Evolutionary conservation across 2,888 invertebrate species (phyloP).

Genomic region (Ashinkailepas kermadecensis): DNA sequence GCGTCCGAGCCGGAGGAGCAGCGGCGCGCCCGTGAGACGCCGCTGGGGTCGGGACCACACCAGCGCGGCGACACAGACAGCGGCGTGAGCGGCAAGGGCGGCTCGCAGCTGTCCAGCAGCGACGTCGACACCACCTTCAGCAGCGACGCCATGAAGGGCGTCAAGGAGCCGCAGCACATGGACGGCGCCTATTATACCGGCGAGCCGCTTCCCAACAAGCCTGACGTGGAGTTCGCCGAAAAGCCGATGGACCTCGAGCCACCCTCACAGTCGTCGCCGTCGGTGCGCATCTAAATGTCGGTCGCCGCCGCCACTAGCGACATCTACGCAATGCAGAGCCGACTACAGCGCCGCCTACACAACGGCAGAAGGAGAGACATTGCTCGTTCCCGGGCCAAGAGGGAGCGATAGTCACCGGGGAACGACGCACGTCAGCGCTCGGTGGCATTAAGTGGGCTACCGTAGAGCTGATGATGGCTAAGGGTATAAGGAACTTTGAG

Average conservation of each 20-base stretch:
- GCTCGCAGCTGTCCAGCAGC: constrained; percentile 16
- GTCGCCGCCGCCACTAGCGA: too few species aligned
- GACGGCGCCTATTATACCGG: constrained; percentile 32
- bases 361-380: too few species aligned
- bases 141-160: constrained; percentile 11
- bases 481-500: too few species aligned
- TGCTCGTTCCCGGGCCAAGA: too few species aligned
- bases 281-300: not conserved
- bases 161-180: constrained; percentile 26
- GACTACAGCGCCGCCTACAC: too few species aligned
- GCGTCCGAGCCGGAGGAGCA: not conserved
- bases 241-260: constrained; percentile 22
- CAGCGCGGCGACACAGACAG: constrained; percentile 21
- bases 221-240: constrained; percentile 31
- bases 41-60: not conserved
- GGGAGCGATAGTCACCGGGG: too few species aligned
- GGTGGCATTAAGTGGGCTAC: too few species aligned
- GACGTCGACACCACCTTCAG: constrained; percentile 16
- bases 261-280: not conserved
- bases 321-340: too few species aligned
- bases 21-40: not conserved
- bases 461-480: too few species aligned
- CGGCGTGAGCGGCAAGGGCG: constrained; percentile 16
- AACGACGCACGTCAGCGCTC: too few species aligned
- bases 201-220: constrained; percentile 32